Evolutionary conservation across 2,113 vertebrate species (phyloP), one percentile per base, ranked within the genome.

Genomic region (Archilochus colubris): DNA sequence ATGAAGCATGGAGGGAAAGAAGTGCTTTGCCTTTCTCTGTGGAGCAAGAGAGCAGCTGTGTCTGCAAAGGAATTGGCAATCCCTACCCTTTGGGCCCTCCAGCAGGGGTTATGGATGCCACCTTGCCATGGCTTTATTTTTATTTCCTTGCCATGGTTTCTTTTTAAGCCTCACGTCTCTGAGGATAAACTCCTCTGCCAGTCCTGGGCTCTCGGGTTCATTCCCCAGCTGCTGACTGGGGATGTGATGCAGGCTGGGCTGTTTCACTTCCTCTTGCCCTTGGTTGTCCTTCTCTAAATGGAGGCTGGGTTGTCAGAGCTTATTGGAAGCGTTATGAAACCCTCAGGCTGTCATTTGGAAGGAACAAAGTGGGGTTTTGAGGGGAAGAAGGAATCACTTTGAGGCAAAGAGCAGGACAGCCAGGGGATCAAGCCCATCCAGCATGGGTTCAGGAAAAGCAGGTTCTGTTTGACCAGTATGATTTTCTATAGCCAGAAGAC

Each of bases 261-360:
- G 3, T 91, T 92, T 92, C 87, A 91, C 89, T 94, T 95, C 89
- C 73, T 53, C 46, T 59, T 63, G 7, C 6, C 7, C 24, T 24
- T n/a, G 19, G 22, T 27, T 15, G 21, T 51, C 48, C 68, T 93
- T 81, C 89, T 86, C 43, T 28, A 51, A 84, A 77, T 0, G 3
- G 20, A 8, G 14, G 3, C 54, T 31, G 62, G 48, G 38, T 17
- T 54, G 51, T 18, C 9, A 5, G 81, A n/a, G 31, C 38, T 86
- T 38, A 13, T 58, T 12, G 1, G 30, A 63, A 22, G 72, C 1
- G 0, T 92, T 90, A 22, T 50, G 73, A 94, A 94, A 93, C 30
- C 55, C 63, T 54, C 51, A 58, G 67, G 82, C 73, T 2, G 0
- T 28, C 0, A 1, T 61, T 62, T 61, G 36, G 46, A 86, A 80